Evolutionary conservation across 2,888 invertebrate species (phyloP).

Genomic region (Callyntrura sp.): DNA sequence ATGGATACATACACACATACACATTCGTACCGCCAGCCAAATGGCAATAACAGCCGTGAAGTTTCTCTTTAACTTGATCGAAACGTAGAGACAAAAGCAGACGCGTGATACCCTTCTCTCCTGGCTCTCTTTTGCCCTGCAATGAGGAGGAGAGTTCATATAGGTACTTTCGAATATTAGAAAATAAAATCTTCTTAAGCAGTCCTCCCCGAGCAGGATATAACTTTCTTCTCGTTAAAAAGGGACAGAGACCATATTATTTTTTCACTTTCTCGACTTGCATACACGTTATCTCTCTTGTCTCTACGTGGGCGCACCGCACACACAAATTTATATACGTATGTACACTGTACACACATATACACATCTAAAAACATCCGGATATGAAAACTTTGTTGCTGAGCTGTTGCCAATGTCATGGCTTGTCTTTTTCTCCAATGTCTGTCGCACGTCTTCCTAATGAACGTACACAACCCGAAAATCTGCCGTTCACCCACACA

Average conservation of each 20-base stretch:
- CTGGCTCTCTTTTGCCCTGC: not conserved
- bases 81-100: not conserved
- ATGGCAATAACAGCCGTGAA: constrained; percentile 19
- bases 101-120: too few relatives aligned
- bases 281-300: not conserved
- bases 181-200: not conserved
- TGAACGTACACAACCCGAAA: constrained; percentile 19
- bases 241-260: not conserved
- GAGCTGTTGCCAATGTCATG: constrained; percentile 57
- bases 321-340: too few relatives aligned
- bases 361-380: not conserved
- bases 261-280: constrained; percentile 22
- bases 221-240: not conserved
- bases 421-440: constrained; percentile 31
- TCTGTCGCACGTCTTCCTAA: constrained; percentile 1
- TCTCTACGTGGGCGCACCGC: not conserved
- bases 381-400: constrained; percentile 14
- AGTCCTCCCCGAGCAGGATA: not conserved
- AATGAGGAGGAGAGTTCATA: not conserved
- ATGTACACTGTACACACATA: not conserved
- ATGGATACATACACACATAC: not conserved
- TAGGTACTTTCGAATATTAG: not conserved
- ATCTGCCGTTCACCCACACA: not conserved
- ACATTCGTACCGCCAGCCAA: not conserved
- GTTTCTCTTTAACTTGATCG: constrained; percentile 23